These are phyloP conservation scores for Apis dorsata DNA, from an alignment of 1,140 invertebrate genomes.

Conservation along the genomic window DNA sequence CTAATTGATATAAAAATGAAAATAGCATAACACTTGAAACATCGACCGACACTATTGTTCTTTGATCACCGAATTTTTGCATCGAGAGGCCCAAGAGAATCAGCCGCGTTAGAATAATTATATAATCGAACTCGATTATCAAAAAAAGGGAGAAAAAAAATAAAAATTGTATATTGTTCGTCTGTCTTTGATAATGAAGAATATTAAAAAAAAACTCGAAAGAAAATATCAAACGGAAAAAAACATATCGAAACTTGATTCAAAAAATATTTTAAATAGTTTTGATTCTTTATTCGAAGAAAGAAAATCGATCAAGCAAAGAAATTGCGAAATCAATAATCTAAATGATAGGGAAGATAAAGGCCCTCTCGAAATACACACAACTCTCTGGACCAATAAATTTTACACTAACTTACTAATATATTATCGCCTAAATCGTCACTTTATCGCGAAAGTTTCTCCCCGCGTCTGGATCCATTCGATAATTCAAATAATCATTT, in stretches of 20 bases:
- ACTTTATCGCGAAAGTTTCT: conserved; percentile 17
- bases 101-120: not conserved
- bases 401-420: conserved; percentile 58
- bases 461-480: conserved; percentile 21
- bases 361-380: conserved; percentile 30
- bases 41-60: conserved; percentile 7
- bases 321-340: not conserved
- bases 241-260: conserved; percentile 14
- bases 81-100: not conserved
- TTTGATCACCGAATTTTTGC: conserved; percentile 18
- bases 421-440: conserved; percentile 41
- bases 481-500: conserved; percentile 8
- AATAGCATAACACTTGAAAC: not conserved
- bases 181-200: not conserved
- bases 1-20: not conserved
- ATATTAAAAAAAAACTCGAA: not conserved
- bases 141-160: not conserved
- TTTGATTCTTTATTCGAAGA: not conserved
- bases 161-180: not conserved
- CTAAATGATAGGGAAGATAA: conserved; percentile 6
- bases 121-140: not conserved
- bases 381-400: conserved; percentile 61
- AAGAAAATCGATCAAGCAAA: not conserved
- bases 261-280: not conserved
- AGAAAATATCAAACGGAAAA: not conserved